Conservation (phyloP, 2,888 invertebrate genomes). For the Trissolcus brochymenae region DNA sequence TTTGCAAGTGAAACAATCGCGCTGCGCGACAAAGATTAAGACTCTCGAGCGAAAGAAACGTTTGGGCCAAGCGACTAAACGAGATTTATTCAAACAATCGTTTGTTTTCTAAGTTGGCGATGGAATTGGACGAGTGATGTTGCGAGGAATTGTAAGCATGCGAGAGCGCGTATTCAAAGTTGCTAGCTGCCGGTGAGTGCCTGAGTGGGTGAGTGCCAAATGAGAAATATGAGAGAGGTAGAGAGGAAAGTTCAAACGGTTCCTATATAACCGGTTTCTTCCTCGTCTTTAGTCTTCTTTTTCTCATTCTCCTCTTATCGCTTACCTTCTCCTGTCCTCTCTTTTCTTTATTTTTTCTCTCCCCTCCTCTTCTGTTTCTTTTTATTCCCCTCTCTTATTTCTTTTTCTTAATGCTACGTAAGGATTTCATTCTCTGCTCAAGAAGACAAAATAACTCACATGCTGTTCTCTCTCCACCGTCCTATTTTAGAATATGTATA, state of each 20-base stretch:
- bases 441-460: slow-evolving; percentile 60
- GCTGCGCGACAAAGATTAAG: too few species aligned
- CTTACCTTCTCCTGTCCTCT: slow-evolving; percentile 46
- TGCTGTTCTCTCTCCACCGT: slow-evolving; percentile 61
- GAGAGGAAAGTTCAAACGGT: slow-evolving; percentile 60
- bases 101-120: slow-evolving; percentile 33
- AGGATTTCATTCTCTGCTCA: slow-evolving; percentile 51
- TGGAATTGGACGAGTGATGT: slow-evolving; percentile 55
- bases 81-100: slow-evolving; percentile 23
- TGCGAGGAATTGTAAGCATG: slow-evolving; percentile 59
- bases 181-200: slow-evolving; percentile 56
- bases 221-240: slow-evolving; percentile 54
- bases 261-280: slow-evolving; percentile 69
- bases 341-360: slow-evolving; percentile 38
- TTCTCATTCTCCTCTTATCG: slow-evolving; percentile 57
- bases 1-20: too few species aligned
- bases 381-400: slow-evolving; percentile 34
- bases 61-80: background rate
- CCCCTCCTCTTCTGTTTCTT: slow-evolving; percentile 16
- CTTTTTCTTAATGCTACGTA: slow-evolving; percentile 56
- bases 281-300: slow-evolving; percentile 55
- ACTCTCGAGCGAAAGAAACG: too few species aligned
- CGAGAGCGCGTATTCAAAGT: slow-evolving; percentile 49
- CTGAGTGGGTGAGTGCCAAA: slow-evolving; percentile 58
- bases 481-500: slow-evolving; percentile 63